A percentile compares a stretch with the other conserved stretches of the same genome.
Evolutionary conservation across 2,888 invertebrate species (phyloP).

Genomic region (Xylota segnis): DNA sequence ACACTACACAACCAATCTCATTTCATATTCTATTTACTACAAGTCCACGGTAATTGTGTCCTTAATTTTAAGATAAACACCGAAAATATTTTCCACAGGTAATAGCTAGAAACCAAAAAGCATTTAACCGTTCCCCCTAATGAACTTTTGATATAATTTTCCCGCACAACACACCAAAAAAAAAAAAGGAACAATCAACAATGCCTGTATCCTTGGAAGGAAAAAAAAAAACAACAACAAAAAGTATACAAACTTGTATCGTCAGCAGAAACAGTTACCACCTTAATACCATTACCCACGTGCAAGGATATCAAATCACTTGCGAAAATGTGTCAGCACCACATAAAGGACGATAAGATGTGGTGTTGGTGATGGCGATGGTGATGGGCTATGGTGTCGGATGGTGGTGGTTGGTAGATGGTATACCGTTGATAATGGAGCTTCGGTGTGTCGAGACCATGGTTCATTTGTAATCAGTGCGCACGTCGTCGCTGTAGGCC

Average conservation of each 20-base stretch:
- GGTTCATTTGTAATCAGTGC: constrained; percentile 71
- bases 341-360: constrained; percentile 43
- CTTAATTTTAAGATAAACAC: constrained; percentile 45
- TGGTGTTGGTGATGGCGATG: not conserved
- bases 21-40: constrained; percentile 35
- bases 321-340: constrained; percentile 67
- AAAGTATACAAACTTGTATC: constrained; percentile 24
- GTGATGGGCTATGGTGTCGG: not conserved
- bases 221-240: constrained; percentile 5
- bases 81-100: constrained; percentile 46
- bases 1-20: constrained; percentile 12
- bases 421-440: constrained; percentile 5
- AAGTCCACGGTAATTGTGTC: constrained; percentile 36
- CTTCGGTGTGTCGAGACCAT: constrained; percentile 10
- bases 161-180: not conserved
- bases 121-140: constrained; percentile 44
- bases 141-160: constrained; percentile 42
- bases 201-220: constrained; percentile 27
- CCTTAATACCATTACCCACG: constrained; percentile 46
- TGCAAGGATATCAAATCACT: constrained; percentile 68
- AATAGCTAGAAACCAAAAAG: constrained; percentile 11
- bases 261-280: constrained; percentile 55
- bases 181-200: constrained; percentile 35
- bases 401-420: not conserved
- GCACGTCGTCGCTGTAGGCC: constrained; percentile 48